These are phyloP conservation scores for Drosophila malerkotliana DNA, from an alignment of 1,140 invertebrate species.

Conservation along the genomic window DNA sequence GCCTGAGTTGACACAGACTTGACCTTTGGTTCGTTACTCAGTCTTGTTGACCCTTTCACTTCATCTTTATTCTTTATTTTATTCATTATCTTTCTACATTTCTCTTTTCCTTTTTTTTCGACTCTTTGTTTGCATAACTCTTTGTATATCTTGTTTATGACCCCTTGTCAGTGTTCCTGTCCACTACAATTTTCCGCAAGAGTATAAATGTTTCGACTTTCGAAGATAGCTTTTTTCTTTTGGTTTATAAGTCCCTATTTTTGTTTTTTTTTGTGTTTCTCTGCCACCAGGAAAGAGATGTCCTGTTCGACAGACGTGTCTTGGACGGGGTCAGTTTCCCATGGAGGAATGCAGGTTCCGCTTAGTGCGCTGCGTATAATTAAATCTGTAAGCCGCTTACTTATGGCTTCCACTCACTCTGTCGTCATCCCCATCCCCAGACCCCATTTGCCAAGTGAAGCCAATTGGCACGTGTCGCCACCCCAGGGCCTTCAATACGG, in stretches of 20 bases:
- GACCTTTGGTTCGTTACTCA: too few relatives aligned
- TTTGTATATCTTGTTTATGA: too few relatives aligned
- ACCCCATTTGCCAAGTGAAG: conserved; percentile 1
- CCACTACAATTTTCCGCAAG: not conserved
- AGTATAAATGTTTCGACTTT: not conserved
- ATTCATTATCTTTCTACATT: too few relatives aligned
- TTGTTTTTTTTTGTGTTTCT: too few relatives aligned
- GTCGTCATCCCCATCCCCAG: too few relatives aligned
- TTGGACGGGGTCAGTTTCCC: not conserved
- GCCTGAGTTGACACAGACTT: too few relatives aligned
- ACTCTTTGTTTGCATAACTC: too few relatives aligned
- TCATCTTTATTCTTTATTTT: too few relatives aligned
- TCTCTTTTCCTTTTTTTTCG: too few relatives aligned
- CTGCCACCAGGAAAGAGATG: not conserved
- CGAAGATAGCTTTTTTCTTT: not conserved
- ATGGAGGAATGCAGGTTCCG: not conserved
- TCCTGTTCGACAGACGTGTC: not conserved
- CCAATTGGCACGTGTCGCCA: conserved; percentile 41
- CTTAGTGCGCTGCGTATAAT: conserved; percentile 39
- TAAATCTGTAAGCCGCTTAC: conserved; percentile 55
- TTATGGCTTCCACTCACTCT: conserved; percentile 22
- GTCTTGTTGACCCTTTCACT: too few relatives aligned
- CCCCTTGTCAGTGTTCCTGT: too few relatives aligned
- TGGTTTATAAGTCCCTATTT: too few relatives aligned
- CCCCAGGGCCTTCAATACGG: not conserved